Percentiles rank a stretch among this genome's conserved stretches.
Evolutionary conservation across 1,140 invertebrate genomes (phyloP).

Genomic region (Pachypsylla venusta): DNA sequence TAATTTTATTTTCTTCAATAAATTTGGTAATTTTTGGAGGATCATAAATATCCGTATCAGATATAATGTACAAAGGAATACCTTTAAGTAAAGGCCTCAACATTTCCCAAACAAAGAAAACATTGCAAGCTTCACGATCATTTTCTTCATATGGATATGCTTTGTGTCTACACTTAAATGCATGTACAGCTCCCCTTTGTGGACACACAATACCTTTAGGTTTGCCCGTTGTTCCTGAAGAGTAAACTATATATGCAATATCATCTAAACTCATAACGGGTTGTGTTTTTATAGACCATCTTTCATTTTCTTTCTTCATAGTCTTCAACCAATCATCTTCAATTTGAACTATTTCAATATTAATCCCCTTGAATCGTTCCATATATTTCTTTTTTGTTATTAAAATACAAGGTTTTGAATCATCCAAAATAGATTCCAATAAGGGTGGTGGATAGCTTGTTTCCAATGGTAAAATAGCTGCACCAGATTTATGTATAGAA

Average conservation of each 20-base stretch:
- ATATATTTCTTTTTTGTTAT: conserved; percentile 21
- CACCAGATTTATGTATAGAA: conserved; percentile 34
- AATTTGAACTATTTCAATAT: conserved; percentile 12
- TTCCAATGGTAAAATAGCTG: conserved; percentile 32
- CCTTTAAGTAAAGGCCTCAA: conserved; percentile 24
- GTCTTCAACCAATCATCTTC: conserved; percentile 14
- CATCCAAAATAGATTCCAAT: conserved; percentile 21
- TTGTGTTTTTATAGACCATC: background rate
- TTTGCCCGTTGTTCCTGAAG: conserved; percentile 39
- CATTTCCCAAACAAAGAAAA: conserved; percentile 28
- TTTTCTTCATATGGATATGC: conserved; percentile 24
- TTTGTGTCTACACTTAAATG: conserved; percentile 24
- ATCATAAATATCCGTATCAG: conserved; percentile 26
- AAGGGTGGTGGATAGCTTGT: conserved; percentile 32
- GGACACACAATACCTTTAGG: conserved; percentile 34
- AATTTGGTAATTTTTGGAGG: conserved; percentile 21
- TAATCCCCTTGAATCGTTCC: conserved; percentile 2
- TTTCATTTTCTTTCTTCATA: background rate
- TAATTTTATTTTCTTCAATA: conserved; percentile 21
- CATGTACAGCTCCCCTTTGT: conserved; percentile 26
- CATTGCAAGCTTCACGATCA: conserved; percentile 26
- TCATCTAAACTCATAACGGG: conserved; percentile 24
- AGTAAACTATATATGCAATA: conserved; percentile 36
- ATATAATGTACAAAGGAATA: conserved; percentile 25
- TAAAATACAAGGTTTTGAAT: conserved; percentile 20